Evolutionary conservation across 37 sponge, comb jelly and placozoan species (phyloP).

Genomic region (Cladorhizidae sp.): DNA sequence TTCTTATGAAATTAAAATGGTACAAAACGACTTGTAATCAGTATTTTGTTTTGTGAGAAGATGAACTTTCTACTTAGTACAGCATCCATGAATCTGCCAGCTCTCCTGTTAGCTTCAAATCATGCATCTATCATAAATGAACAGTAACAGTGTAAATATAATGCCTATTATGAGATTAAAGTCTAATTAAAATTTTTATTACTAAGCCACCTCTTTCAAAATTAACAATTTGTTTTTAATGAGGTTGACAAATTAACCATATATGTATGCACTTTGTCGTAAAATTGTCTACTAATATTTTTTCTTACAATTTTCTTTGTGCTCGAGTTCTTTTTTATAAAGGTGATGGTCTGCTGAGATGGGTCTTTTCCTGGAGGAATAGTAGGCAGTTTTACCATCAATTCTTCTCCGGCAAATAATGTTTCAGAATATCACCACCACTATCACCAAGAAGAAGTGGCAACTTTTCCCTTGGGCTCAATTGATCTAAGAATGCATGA

Average conservation of each 20-base stretch:
- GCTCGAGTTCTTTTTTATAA: not conserved
- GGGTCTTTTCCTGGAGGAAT: constrained; percentile 45
- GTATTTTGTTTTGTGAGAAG: no score
- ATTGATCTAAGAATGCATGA: not conserved
- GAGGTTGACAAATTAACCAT: no score
- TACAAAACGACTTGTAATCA: no score
- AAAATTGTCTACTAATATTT: no score
- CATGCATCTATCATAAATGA: constrained; percentile 35
- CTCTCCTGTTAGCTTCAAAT: constrained; percentile 56
- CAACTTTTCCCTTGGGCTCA: not conserved
- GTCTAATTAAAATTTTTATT: no score
- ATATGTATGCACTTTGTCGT: no score
- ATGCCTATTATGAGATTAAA: no score
- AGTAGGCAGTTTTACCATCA: constrained; percentile 12
- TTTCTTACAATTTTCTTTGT: constrained; percentile 32
- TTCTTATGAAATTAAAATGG: no score
- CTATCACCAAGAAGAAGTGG: not conserved
- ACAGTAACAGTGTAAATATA: not conserved
- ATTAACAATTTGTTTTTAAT: no score
- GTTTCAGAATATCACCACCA: no score
- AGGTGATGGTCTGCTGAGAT: not conserved
- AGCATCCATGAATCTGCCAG: constrained; percentile 68
- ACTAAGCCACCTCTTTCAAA: no score
- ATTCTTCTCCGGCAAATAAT: constrained; percentile 36
- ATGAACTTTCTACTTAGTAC: constrained; percentile 25